Evolutionary conservation across 2,113 vertebrate genomes (phyloP).

Genomic region (Pseudonaja textilis): DNA sequence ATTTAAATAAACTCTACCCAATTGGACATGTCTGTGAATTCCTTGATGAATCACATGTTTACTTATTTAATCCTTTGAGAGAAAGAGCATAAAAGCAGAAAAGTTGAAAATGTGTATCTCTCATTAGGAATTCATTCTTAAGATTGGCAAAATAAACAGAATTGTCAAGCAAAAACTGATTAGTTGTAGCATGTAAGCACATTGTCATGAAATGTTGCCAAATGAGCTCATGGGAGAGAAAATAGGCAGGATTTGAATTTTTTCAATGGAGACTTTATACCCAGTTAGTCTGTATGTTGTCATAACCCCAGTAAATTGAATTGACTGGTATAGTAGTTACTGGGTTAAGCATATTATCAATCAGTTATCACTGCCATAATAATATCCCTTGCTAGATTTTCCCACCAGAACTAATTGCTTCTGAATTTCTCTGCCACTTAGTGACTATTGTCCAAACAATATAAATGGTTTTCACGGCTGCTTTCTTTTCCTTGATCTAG

Average conservation of each 20-base stretch:
- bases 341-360: neutral
- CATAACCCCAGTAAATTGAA: neutral
- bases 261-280: neutral
- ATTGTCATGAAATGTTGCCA: neutral
- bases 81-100: neutral
- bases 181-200: neutral
- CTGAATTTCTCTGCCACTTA: neutral
- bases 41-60: neutral
- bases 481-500: neutral
- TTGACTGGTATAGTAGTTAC: neutral
- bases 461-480: neutral
- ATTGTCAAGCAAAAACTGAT: neutral
- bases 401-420: neutral
- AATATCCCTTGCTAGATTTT: neutral
- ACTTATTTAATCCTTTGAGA: neutral
- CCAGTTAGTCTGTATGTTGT: neutral
- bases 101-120: neutral
- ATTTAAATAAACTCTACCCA: neutral
- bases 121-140: neutral
- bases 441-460: neutral
- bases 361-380: neutral
- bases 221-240: neutral
- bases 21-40: neutral
- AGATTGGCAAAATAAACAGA: neutral
- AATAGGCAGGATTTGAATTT: neutral